These are phyloP conservation scores for Lacerta agilis DNA, from an alignment of 2,797 vertebrate genomes.

Conservation along the genomic window DNA sequence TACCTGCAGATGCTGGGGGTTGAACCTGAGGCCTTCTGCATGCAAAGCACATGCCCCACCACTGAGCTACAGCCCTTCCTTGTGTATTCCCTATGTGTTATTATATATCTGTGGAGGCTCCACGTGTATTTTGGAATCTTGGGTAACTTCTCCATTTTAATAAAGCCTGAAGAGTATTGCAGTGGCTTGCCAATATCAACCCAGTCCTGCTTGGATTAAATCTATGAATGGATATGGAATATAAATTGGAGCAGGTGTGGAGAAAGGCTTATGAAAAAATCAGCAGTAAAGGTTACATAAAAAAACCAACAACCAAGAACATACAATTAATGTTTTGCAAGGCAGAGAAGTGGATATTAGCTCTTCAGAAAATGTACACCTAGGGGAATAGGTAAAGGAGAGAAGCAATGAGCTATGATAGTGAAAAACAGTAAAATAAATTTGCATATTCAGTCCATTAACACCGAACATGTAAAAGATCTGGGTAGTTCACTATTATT, in stretches of 20 bases:
- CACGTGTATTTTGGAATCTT: too few relatives aligned
- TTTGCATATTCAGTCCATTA: slow-evolving; percentile 20
- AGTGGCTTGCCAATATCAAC: neutral
- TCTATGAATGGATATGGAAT: neutral
- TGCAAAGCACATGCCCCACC: too few relatives aligned
- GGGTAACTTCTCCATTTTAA: too few relatives aligned
- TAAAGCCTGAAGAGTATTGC: too few relatives aligned
- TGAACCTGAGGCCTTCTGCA: too few relatives aligned
- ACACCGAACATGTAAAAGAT: slow-evolving; percentile 27
- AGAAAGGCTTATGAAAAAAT: neutral
- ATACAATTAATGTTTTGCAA: slow-evolving; percentile 45
- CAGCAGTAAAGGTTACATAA: slow-evolving; percentile 8
- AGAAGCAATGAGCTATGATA: slow-evolving; percentile 47
- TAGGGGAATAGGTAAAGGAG: slow-evolving; percentile 17
- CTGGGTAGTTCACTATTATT: slow-evolving; percentile 18
- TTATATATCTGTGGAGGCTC: too few relatives aligned
- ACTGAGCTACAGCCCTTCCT: too few relatives aligned
- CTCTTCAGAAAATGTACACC: slow-evolving; percentile 47
- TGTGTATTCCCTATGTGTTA: too few relatives aligned
- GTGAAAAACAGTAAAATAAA: slow-evolving; percentile 48
- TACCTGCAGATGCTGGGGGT: too few relatives aligned
- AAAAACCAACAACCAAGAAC: slow-evolving; percentile 23
- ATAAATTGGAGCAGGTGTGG: too few relatives aligned
- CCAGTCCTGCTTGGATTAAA: neutral
- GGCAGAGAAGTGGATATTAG: slow-evolving; percentile 38